phyloP scores from a whole-genome alignment of 1,140 invertebrate genomes.

The Drosophila yakuba region DNA sequence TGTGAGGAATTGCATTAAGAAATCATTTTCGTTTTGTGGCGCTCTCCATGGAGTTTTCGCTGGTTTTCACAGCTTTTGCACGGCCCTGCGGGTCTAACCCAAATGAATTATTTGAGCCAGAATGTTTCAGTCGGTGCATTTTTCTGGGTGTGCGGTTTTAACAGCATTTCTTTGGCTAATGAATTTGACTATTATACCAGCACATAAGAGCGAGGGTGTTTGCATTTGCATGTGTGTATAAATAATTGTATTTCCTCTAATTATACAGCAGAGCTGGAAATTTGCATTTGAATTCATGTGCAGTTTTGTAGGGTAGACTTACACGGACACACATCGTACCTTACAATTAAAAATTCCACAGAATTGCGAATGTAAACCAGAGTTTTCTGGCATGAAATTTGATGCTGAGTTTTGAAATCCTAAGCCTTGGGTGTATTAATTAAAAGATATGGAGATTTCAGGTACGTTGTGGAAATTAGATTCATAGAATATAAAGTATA shows the following conservation, averaged over 20 bases:
- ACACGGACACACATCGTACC: no score
- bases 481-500: not conserved
- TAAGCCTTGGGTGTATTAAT: constrained; percentile 6
- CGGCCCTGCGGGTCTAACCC: constrained; percentile 60
- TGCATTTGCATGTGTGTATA: constrained; percentile 19
- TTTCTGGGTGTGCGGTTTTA: constrained; percentile 24
- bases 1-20: constrained; percentile 76
- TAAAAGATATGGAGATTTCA: constrained; percentile 15
- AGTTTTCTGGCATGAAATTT: constrained; percentile 32
- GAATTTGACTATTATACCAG: constrained; percentile 46
- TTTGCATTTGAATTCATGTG: constrained; percentile 53
- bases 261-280: constrained; percentile 57
- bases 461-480: constrained; percentile 17
- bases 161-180: constrained; percentile 38
- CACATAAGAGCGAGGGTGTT: constrained; percentile 6
- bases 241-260: constrained; percentile 60
- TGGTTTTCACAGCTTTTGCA: constrained; percentile 10
- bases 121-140: constrained; percentile 50
- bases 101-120: constrained; percentile 72
- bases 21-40: constrained; percentile 60
- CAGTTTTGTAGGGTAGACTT: constrained; percentile 4
- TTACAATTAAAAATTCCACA: constrained; percentile 47
- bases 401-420: constrained; percentile 14
- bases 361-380: constrained; percentile 50
- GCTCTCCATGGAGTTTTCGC: constrained; percentile 6